A percentile compares a stretch with the other conserved stretches of the same genome.
Evolutionary conservation across 1,140 invertebrate genomes (phyloP).

Genomic region (Oryzaephilus surinamensis): DNA sequence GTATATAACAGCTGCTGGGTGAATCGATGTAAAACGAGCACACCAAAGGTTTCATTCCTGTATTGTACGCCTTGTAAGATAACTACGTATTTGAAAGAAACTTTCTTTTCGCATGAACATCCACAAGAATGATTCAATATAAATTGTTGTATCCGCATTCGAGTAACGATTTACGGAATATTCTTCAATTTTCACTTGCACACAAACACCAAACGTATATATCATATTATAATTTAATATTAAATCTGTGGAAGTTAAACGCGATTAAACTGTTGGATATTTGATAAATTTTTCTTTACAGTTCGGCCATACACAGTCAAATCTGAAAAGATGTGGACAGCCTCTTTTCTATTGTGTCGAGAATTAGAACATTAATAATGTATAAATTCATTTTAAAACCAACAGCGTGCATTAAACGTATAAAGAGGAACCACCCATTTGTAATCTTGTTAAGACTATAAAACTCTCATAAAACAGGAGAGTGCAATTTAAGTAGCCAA

Average conservation of each 20-base stretch:
- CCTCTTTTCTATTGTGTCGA: too few species aligned
- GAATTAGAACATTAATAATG: conserved; percentile 10
- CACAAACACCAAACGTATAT: too few species aligned
- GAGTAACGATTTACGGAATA: too few species aligned
- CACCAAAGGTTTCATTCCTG: conserved; percentile 12
- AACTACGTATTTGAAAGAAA: conserved; percentile 15
- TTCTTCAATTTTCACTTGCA: too few species aligned
- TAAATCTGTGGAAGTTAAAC: too few species aligned
- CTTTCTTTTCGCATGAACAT: conserved; percentile 4
- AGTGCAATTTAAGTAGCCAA: conserved; percentile 16
- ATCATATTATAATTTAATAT: too few species aligned
- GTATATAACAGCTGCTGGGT: conserved; percentile 25
- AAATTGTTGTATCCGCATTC: too few species aligned
- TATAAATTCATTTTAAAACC: conserved; percentile 10
- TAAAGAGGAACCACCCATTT: conserved; percentile 8
- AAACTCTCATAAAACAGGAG: conserved; percentile 14
- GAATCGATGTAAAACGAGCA: conserved; percentile 24
- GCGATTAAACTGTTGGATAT: too few species aligned
- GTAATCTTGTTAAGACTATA: conserved; percentile 17
- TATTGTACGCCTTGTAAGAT: conserved; percentile 13
- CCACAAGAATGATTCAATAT: conserved; percentile 1
- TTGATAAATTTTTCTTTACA: too few species aligned
- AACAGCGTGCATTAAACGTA: too few species aligned
- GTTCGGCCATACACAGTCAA: too few species aligned
- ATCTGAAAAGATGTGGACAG: too few species aligned